Percentiles rank a stretch among this genome's conserved stretches.
Conservation (phyloP, 1,140 invertebrate genomes). For the Drosophila ohnishii region DNA sequence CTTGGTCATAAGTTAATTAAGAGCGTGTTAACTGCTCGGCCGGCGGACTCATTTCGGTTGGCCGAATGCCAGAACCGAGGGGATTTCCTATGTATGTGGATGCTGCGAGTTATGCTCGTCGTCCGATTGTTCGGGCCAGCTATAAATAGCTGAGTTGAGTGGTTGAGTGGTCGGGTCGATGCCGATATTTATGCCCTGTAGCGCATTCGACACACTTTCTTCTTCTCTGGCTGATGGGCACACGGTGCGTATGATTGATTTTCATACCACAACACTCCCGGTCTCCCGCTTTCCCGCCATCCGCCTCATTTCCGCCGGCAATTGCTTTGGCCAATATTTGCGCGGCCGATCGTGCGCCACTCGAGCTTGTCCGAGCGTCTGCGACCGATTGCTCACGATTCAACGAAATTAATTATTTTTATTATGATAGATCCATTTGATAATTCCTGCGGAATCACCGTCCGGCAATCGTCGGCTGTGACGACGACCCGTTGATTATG, state of each 20-base stretch:
- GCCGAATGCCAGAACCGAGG: conserved; percentile 33
- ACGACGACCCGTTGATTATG: conserved; percentile 27
- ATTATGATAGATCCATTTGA: conserved; percentile 48
- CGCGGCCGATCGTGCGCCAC: conserved; percentile 29
- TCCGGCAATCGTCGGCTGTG: background rate
- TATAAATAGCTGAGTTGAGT: conserved; percentile 38
- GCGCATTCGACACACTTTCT: conserved; percentile 46
- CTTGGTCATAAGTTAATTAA: conserved; percentile 55
- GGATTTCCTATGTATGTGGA: conserved; percentile 46
- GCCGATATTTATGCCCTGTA: conserved; percentile 11
- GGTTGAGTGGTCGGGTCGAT: conserved; percentile 7
- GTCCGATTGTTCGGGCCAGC: conserved; percentile 2
- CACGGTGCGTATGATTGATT: conserved; percentile 73
- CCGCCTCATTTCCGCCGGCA: conserved; percentile 43
- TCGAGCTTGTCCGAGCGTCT: conserved; percentile 24
- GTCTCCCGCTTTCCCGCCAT: conserved; percentile 9
- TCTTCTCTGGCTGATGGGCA: conserved; percentile 25
- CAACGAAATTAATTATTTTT: conserved; percentile 52
- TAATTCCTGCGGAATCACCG: conserved; percentile 29
- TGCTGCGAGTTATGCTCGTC: conserved; percentile 29
- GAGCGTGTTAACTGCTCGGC: conserved; percentile 48
- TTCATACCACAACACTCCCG: background rate
- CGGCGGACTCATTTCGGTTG: conserved; percentile 28
- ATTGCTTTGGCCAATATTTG: conserved; percentile 54
- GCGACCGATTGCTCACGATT: conserved; percentile 34